Evolutionary conservation across 2,113 vertebrate species (phyloP).

Genomic region (Pachycephala philippinensis): DNA sequence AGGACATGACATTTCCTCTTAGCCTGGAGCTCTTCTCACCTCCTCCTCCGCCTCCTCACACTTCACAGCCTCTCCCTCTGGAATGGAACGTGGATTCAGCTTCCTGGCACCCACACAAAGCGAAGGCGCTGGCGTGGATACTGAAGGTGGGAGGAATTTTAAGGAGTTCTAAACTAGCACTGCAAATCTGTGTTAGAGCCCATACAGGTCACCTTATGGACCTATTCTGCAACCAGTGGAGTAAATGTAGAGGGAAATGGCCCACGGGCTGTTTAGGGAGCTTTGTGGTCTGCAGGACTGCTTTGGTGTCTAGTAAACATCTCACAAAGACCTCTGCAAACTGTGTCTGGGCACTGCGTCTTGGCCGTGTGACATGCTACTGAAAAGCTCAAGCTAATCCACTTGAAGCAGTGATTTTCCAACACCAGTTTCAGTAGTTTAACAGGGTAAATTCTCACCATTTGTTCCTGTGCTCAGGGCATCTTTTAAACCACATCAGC

Average conservation of each 20-base stretch:
- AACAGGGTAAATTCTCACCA: neutral
- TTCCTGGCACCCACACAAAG: neutral
- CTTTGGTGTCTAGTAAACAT: neutral
- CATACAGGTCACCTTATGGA: neutral
- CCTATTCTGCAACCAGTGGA: neutral
- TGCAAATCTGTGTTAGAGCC: neutral
- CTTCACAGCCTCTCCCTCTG: neutral
- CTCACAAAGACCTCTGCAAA: neutral
- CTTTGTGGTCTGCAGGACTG: neutral
- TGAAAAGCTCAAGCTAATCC: neutral
- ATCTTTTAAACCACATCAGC: neutral
- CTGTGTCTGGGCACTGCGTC: neutral
- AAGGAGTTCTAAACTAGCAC: neutral
- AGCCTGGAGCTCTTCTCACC: neutral
- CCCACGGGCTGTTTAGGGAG: neutral
- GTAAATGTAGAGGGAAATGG: neutral
- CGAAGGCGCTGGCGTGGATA: neutral
- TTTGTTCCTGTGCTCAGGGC: neutral
- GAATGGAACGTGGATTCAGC: neutral
- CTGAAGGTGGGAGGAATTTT: conserved; percentile 17
- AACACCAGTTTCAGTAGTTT: neutral
- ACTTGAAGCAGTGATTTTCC: neutral
- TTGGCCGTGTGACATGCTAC: neutral
- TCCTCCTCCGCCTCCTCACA: neutral
- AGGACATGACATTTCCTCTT: neutral